These are phyloP conservation scores for Drosophila busckii DNA, from an alignment of 1,140 invertebrate species.

Conservation along the genomic window DNA sequence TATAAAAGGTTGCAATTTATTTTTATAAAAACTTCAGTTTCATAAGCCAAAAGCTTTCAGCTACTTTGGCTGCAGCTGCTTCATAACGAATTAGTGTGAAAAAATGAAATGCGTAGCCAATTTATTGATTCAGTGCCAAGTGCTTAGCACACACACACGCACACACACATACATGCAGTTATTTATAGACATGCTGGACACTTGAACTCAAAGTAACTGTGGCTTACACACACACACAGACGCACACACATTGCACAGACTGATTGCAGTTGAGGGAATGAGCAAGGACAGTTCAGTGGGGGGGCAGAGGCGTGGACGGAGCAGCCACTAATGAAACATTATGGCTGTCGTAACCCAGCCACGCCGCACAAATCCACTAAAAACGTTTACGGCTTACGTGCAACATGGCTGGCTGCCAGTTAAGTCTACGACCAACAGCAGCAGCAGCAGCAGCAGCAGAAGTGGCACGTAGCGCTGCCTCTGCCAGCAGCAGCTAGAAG, in stretches of 20 bases:
- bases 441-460: too few relatives aligned
- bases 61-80: too few relatives aligned
- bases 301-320: constrained; percentile 7
- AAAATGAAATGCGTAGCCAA: constrained; percentile 16
- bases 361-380: constrained; percentile 66
- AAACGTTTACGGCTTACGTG: constrained; percentile 74
- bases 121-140: constrained; percentile 24
- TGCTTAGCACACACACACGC: constrained; percentile 5
- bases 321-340: constrained; percentile 67
- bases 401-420: constrained; percentile 40
- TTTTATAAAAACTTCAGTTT: too few relatives aligned
- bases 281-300: background rate
- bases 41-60: too few relatives aligned
- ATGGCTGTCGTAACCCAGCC: constrained; percentile 58
- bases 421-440: constrained; percentile 24
- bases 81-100: constrained; percentile 25
- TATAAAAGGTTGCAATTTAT: too few relatives aligned
- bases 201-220: too few relatives aligned
- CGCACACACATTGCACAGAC: background rate
- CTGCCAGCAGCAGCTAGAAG: background rate
- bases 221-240: background rate
- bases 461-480: constrained; percentile 53
- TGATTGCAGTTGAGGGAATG: background rate
- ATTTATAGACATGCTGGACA: background rate
- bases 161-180: constrained; percentile 2